Conservation (phyloP, 2,888 invertebrate species). For the Erynnis tages region DNA sequence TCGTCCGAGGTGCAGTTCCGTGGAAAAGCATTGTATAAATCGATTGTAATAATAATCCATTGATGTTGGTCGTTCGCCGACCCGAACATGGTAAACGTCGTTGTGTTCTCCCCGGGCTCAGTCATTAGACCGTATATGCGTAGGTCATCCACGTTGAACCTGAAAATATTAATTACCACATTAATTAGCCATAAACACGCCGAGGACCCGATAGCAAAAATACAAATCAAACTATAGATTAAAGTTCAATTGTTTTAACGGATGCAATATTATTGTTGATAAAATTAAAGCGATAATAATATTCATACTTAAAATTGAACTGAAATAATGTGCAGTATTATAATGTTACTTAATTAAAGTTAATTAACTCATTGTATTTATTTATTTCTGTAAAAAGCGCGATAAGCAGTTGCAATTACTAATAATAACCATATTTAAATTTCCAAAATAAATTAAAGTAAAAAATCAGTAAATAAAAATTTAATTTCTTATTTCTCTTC, state of each 20-base stretch:
- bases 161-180: conserved; percentile 45
- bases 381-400: too few species aligned
- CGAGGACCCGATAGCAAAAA: conserved; percentile 17
- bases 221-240: neutral
- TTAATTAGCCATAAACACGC: conserved; percentile 10
- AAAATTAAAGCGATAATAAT: neutral
- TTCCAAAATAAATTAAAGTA: too few species aligned
- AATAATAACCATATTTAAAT: too few species aligned
- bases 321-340: too few species aligned
- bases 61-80: conserved; percentile 89
- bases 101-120: conserved; percentile 96
- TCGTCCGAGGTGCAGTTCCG: conserved; percentile 86
- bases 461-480: too few species aligned
- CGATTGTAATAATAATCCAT: conserved; percentile 92
- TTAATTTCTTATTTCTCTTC: too few species aligned
- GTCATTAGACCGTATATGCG: conserved; percentile 95
- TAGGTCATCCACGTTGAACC: conserved; percentile 87
- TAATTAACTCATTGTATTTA: too few species aligned
- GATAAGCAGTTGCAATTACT: too few species aligned
- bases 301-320: neutral
- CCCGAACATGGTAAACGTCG: conserved; percentile 95
- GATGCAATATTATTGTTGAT: neutral
- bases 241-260: neutral
- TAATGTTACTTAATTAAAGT: too few species aligned
- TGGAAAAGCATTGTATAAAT: conserved; percentile 78